Percentiles rank a stretch among this genome's conserved stretches.
These are phyloP conservation scores for Globia sparganii DNA, from an alignment of 2,888 invertebrate species.

Conservation along the genomic window DNA sequence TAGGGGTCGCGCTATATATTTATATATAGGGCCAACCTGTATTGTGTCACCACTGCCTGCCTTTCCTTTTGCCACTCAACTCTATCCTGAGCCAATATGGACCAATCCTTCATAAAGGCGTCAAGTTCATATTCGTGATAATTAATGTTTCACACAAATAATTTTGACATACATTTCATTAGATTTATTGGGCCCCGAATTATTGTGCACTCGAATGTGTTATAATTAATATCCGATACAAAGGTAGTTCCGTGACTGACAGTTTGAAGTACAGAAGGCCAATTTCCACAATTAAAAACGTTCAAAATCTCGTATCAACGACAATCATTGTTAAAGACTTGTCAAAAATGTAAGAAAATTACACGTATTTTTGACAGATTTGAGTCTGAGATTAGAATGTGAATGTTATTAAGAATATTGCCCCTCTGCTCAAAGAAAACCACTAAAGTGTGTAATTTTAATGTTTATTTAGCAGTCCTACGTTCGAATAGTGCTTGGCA, in stretches of 20 bases:
- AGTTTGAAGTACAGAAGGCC: neutral
- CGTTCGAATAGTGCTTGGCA: neutral
- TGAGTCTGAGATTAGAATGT: neutral
- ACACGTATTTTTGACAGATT: neutral
- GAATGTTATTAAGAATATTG: neutral
- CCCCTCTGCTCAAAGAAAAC: neutral
- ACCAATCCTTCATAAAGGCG: neutral
- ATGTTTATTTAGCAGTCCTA: neutral
- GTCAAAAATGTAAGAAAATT: neutral
- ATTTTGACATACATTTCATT: constrained; percentile 41
- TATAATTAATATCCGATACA: neutral
- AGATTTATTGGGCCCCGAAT: constrained; percentile 45
- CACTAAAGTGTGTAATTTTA: neutral
- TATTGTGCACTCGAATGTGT: constrained; percentile 1
- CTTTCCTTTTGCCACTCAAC: neutral
- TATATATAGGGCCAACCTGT: neutral
- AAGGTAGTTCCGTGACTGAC: constrained; percentile 1
- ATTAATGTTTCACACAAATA: constrained; percentile 35
- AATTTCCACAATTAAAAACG: neutral
- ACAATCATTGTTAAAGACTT: neutral
- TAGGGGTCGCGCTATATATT: too few species aligned
- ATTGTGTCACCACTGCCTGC: neutral
- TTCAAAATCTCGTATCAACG: neutral
- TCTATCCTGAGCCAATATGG: neutral
- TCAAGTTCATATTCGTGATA: neutral